These are phyloP conservation scores for Holothuria leucospilota DNA, from an alignment of 53 echinoderm and acorn worm genomes.

Conservation along the genomic window DNA sequence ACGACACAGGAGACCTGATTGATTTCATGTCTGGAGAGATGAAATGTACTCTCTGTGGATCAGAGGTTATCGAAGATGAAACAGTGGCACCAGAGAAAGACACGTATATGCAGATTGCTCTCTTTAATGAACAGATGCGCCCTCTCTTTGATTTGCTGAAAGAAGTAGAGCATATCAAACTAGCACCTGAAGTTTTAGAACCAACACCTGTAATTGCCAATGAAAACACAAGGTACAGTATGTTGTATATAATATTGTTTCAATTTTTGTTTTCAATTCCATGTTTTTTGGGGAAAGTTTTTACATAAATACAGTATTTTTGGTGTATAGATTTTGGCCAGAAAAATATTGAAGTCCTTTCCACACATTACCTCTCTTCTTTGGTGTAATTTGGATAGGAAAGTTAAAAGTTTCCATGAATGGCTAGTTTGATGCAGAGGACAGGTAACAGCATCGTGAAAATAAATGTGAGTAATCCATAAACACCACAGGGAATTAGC, in stretches of 20 bases:
- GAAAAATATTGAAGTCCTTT: too few relatives aligned
- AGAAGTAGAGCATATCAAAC: slow-evolving; percentile 83
- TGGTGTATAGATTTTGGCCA: too few relatives aligned
- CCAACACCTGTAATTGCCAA: slow-evolving; percentile 72
- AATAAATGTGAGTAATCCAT: too few relatives aligned
- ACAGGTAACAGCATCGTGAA: too few relatives aligned
- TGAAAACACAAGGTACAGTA: slow-evolving; percentile 23
- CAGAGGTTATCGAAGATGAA: slow-evolving; percentile 91
- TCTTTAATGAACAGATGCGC: slow-evolving; percentile 93
- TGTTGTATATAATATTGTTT: not conserved
- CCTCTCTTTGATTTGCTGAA: slow-evolving; percentile 90
- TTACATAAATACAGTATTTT: too few relatives aligned
- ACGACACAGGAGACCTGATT: slow-evolving; percentile 82
- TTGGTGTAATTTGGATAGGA: too few relatives aligned
- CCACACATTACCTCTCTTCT: too few relatives aligned
- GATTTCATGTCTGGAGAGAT: slow-evolving; percentile 76
- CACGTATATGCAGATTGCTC: slow-evolving; percentile 84
- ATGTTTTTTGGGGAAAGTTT: too few relatives aligned
- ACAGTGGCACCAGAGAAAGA: slow-evolving; percentile 83
- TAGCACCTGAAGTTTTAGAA: slow-evolving; percentile 81
- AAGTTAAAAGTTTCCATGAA: too few relatives aligned
- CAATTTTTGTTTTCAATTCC: too few relatives aligned
- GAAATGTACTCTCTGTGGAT: slow-evolving; percentile 89
- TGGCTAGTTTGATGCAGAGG: too few relatives aligned
- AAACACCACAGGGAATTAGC: too few relatives aligned